Evolutionary conservation across 2,797 vertebrate species (phyloP).

Genomic region (Crocidura indochinensis): DNA sequence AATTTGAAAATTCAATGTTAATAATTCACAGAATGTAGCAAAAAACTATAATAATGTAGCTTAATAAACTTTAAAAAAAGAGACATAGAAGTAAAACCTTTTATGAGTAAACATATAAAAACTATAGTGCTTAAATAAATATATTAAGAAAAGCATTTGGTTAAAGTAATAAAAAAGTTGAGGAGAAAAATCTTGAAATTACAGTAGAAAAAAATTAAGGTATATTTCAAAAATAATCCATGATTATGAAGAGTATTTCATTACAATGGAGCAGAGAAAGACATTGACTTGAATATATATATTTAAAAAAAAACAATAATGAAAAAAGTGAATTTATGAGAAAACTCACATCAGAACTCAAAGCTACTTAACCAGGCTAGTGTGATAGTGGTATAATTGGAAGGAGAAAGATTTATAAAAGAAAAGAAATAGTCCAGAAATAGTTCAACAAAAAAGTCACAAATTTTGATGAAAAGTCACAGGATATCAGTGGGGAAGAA

Average conservation of each 20-base stretch:
- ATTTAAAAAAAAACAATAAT: too few species aligned
- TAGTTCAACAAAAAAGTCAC: neutral
- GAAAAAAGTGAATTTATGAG: too few species aligned
- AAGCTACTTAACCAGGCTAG: neutral
- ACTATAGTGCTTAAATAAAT: too few species aligned
- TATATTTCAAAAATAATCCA: neutral
- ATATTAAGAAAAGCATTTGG: too few species aligned
- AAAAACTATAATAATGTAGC: neutral
- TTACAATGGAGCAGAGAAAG: too few species aligned
- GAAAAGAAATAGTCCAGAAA: neutral
- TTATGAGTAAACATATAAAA: too few species aligned
- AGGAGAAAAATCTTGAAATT: neutral
- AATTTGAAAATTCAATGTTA: neutral
- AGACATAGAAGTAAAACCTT: neutral
- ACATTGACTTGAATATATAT: too few species aligned
- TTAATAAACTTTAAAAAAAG: neutral
- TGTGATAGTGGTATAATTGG: neutral
- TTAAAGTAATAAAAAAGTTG: neutral
- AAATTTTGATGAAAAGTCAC: neutral
- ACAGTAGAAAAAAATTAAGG: neutral
- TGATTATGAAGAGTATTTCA: too few species aligned
- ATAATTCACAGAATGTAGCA: neutral
- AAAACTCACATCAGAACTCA: neutral
- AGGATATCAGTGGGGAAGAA: neutral
- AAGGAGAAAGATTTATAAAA: neutral